These are phyloP conservation scores for Carcharodon carcharias DNA, from an alignment of 2,797 vertebrate species.

Conservation along the genomic window DNA sequence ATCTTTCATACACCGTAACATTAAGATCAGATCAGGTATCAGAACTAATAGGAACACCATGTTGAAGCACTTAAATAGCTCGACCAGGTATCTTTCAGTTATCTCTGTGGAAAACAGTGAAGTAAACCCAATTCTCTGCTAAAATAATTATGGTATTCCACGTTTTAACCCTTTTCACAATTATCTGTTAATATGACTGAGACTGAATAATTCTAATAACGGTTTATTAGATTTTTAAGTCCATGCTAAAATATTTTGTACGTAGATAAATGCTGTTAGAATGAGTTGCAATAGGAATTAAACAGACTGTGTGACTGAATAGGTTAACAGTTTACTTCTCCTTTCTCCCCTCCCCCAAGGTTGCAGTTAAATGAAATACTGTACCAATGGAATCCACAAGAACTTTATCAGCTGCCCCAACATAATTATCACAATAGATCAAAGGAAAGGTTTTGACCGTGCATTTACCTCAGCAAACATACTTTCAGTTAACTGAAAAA, in stretches of 20 bases:
- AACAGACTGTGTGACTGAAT: background rate
- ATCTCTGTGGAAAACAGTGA: constrained; percentile 8
- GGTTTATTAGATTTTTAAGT: background rate
- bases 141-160: constrained; percentile 6
- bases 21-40: constrained; percentile 79
- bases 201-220: background rate
- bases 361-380: background rate
- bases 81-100: constrained; percentile 30
- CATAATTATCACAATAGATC: constrained; percentile 16
- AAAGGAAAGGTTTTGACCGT: background rate
- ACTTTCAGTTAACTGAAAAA: background rate
- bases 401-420: background rate
- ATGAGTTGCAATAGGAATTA: background rate
- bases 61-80: constrained; percentile 33
- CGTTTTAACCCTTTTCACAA: background rate
- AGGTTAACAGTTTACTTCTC: background rate
- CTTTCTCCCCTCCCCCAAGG: background rate
- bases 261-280: background rate
- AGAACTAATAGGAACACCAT: constrained; percentile 41
- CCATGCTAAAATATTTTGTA: background rate
- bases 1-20: constrained; percentile 63
- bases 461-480: background rate
- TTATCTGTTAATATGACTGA: background rate
- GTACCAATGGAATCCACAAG: background rate
- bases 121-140: constrained; percentile 9